Conservation (phyloP, 2,888 invertebrate species). For the Diplazon laetatorius region DNA sequence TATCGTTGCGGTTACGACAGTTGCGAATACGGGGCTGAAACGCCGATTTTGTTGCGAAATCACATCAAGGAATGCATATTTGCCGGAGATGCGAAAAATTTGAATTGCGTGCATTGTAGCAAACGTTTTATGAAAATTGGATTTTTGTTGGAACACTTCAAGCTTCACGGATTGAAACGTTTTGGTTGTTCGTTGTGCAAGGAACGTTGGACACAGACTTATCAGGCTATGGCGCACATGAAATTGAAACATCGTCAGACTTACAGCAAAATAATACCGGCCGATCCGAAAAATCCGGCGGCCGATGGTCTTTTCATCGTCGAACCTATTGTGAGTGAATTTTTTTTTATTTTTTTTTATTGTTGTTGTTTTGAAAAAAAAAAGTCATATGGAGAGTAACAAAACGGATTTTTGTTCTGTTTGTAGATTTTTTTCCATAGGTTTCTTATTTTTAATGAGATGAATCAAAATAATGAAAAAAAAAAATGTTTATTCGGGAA, state of each 20-base stretch:
- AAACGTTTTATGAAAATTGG: conserved; percentile 82
- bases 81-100: conserved; percentile 64
- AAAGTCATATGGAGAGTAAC: no score
- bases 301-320: conserved; percentile 84
- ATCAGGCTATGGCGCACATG: conserved; percentile 83
- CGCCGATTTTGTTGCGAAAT: conserved; percentile 77
- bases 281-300: conserved; percentile 83
- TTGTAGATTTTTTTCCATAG: no score
- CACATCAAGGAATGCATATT: conserved; percentile 81
- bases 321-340: conserved; percentile 79
- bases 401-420: no score
- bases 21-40: conserved; percentile 81
- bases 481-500: no score
- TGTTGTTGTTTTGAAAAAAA: no score
- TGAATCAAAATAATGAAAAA: no score
- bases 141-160: conserved; percentile 85
- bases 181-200: conserved; percentile 86
- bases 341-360: neutral
- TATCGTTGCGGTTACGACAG: conserved; percentile 83
- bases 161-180: conserved; percentile 85
- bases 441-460: no score
- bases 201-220: conserved; percentile 75
- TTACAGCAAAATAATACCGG: conserved; percentile 81
- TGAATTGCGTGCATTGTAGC: conserved; percentile 84
- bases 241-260: conserved; percentile 83